A percentile compares a stretch with the other conserved stretches of the same genome.
phyloP scores from a whole-genome alignment of 1,140 invertebrate species.

The Drosophila biarmipes region DNA sequence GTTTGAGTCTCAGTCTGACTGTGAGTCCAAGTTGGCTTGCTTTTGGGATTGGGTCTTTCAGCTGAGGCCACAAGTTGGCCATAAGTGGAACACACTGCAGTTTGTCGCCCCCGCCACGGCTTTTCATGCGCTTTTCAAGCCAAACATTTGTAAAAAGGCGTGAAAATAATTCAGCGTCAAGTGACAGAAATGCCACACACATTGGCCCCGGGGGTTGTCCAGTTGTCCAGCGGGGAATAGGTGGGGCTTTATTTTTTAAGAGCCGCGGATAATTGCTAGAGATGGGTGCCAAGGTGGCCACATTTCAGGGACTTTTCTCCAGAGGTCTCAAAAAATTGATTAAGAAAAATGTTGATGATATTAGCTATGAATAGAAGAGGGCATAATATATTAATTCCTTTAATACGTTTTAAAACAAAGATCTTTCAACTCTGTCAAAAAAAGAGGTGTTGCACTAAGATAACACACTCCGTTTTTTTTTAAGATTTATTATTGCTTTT shows the following conservation, averaged over 20 bases:
- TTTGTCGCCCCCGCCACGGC: constrained; percentile 75
- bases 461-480: no score
- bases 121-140: constrained; percentile 62
- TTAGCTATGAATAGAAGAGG: not conserved
- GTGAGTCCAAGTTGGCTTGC: constrained; percentile 4
- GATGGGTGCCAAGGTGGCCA: constrained; percentile 4
- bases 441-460: no score
- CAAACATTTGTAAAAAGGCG: constrained; percentile 83
- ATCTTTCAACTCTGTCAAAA: no score
- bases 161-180: constrained; percentile 83
- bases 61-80: constrained; percentile 61
- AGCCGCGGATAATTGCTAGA: constrained; percentile 34
- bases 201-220: constrained; percentile 38
- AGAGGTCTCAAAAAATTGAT: no score
- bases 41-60: constrained; percentile 45
- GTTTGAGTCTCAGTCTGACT: constrained; percentile 24
- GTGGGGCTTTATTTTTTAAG: not conserved
- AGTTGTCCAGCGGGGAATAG: not conserved
- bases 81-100: constrained; percentile 73
- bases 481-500: no score
- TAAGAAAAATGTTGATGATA: no score
- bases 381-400: no score
- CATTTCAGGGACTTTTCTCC: not conserved
- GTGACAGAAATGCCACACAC: constrained; percentile 83
- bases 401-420: no score